A percentile compares a stretch with the other conserved stretches of the same genome.
phyloP scores from a whole-genome alignment of 2,888 invertebrate genomes.

The Ashinkailepas kermadecensis region DNA sequence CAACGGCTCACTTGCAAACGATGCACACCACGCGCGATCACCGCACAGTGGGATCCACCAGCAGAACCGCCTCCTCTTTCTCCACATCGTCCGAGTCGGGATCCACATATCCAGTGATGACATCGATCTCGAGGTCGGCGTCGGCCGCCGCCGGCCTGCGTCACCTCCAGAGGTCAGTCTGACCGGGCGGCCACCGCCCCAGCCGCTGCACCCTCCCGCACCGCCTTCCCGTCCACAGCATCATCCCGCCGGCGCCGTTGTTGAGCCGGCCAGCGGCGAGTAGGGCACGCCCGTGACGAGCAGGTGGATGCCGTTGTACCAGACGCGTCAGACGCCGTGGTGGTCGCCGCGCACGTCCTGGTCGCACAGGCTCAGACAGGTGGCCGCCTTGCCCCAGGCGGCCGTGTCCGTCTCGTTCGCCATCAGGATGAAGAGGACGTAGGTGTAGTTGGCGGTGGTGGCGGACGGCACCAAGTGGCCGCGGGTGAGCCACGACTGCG shows the following conservation, averaged over 20 bases:
- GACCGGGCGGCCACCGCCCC: not conserved
- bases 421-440: constrained; percentile 44
- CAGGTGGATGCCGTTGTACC: constrained; percentile 37
- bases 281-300: constrained; percentile 27
- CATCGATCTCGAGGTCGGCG: not conserved
- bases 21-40: too few relatives aligned
- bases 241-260: not conserved
- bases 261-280: constrained; percentile 3
- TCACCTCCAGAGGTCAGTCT: not conserved
- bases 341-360: constrained; percentile 45
- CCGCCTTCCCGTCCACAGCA: not conserved
- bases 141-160: not conserved
- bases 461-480: constrained; percentile 46
- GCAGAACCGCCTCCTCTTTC: not conserved
- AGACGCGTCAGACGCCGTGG: constrained; percentile 41
- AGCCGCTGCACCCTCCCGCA: not conserved
- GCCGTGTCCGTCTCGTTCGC: constrained; percentile 38
- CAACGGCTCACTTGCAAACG: too few relatives aligned
- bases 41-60: not conserved
- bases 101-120: too few relatives aligned
- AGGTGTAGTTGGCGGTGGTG: constrained; percentile 26
- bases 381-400: constrained; percentile 44
- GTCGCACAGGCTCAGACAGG: constrained; percentile 46
- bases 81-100: not conserved
- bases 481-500: constrained; percentile 45